Conservation (phyloP, 2,888 invertebrate species). For the Leptogaster cylindrica region DNA sequence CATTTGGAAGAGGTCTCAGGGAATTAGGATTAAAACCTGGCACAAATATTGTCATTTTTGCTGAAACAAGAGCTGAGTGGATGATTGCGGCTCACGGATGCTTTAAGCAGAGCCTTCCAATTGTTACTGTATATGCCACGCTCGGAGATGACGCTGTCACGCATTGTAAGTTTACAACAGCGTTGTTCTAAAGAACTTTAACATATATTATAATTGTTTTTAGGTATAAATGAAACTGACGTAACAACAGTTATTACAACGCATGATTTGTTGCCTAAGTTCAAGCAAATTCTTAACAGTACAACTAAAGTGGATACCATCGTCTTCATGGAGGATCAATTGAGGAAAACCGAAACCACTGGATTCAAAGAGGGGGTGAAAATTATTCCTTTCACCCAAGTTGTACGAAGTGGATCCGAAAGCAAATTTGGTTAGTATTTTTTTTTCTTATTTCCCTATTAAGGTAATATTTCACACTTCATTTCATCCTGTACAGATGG, state of each 20-base stretch:
- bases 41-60: conserved; percentile 88
- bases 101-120: conserved; percentile 92
- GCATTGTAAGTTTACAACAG: conserved; percentile 70
- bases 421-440: conserved; percentile 63
- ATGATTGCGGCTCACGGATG: conserved; percentile 95
- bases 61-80: conserved; percentile 98
- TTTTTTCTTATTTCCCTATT: not conserved
- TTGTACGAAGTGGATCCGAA: conserved; percentile 67
- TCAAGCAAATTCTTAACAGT: conserved; percentile 75
- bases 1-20: conserved; percentile 85
- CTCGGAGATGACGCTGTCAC: conserved; percentile 95
- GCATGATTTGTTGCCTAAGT: conserved; percentile 89
- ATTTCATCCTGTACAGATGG: conserved; percentile 65
- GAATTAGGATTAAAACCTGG: conserved; percentile 76
- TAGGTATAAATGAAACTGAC: conserved; percentile 89
- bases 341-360: conserved; percentile 71
- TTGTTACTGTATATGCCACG: conserved; percentile 97
- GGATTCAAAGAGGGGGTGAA: conserved; percentile 77
- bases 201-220: conserved; percentile 15
- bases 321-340: conserved; percentile 88
- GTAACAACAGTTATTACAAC: conserved; percentile 92
- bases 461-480: conserved; percentile 36
- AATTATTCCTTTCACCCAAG: conserved; percentile 77
- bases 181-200: not conserved
- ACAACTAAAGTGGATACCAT: conserved; percentile 80